These are phyloP conservation scores for Saimiri boliviensis DNA, from an alignment of 2,113 vertebrate species.

Conservation along the genomic window DNA sequence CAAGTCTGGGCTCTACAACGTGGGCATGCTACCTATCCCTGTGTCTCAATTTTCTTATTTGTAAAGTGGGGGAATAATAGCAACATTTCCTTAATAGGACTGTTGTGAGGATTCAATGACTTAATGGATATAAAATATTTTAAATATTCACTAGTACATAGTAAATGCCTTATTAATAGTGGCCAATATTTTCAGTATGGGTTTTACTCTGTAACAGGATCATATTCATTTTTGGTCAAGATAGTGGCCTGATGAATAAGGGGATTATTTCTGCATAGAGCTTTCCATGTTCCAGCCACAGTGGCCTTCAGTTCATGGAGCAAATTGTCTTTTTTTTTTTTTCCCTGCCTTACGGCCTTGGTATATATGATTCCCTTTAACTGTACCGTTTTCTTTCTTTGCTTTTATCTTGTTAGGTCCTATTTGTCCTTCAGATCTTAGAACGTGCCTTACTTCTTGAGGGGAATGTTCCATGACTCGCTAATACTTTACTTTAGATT, in stretches of 20 bases:
- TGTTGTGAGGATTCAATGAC: not conserved
- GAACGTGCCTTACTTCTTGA: not conserved
- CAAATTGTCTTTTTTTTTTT: not conserved
- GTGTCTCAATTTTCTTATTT: not conserved
- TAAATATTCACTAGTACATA: not conserved
- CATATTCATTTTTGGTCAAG: not conserved
- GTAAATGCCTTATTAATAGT: not conserved
- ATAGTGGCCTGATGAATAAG: not conserved
- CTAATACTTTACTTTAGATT: not conserved
- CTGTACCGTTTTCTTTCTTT: not conserved
- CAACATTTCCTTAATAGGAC: not conserved
- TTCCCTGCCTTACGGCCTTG: not conserved
- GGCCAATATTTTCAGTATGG: not conserved
- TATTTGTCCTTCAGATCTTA: not conserved
- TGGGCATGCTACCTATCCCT: not conserved
- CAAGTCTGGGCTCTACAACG: not conserved
- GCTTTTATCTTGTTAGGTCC: not conserved
- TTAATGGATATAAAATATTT: not conserved
- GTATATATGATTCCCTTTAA: not conserved
- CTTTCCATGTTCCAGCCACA: not conserved
- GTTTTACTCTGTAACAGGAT: not conserved
- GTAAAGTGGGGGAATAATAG: not conserved
- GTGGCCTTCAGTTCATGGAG: not conserved
- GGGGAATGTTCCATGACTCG: not conserved
- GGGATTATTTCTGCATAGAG: not conserved